Conservation (phyloP, 2,797 vertebrate species). For the Enteromius treurensis region DNA sequence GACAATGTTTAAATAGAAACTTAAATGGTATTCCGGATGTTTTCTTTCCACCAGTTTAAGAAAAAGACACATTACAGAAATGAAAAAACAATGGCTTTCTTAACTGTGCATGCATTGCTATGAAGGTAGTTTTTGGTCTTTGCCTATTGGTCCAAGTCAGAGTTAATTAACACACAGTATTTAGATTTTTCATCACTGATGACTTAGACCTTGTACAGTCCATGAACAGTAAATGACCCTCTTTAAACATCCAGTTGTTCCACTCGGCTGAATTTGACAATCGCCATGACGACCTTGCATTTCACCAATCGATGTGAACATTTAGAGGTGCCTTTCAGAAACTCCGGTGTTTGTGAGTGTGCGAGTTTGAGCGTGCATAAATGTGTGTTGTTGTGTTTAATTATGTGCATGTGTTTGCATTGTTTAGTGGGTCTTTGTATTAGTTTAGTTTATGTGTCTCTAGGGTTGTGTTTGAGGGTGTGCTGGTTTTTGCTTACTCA, state of each 20-base stretch:
- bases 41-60: background rate
- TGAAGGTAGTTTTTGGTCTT: background rate
- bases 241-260: background rate
- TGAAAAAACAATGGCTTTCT: background rate
- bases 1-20: background rate
- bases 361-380: slow-evolving; percentile 64
- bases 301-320: slow-evolving; percentile 56
- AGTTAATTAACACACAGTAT: background rate
- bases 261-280: slow-evolving; percentile 45
- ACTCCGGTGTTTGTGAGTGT: slow-evolving; percentile 60
- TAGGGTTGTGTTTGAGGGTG: slow-evolving; percentile 57
- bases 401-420: slow-evolving; percentile 34
- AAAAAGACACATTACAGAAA: background rate
- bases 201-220: background rate
- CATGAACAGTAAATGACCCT: background rate
- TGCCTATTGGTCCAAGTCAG: background rate
- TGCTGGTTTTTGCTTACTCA: slow-evolving; percentile 58
- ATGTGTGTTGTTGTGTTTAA: slow-evolving; percentile 43
- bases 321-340: slow-evolving; percentile 70
- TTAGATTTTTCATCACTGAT: background rate
- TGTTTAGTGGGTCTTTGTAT: slow-evolving; percentile 43
- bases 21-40: background rate
- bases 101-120: background rate
- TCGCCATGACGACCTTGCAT: slow-evolving; percentile 46
- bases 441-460: slow-evolving; percentile 48